A percentile compares a stretch with the other conserved stretches of the same genome.
Evolutionary conservation across 2,113 vertebrate species (phyloP).

Genomic region (Python bivittatus): DNA sequence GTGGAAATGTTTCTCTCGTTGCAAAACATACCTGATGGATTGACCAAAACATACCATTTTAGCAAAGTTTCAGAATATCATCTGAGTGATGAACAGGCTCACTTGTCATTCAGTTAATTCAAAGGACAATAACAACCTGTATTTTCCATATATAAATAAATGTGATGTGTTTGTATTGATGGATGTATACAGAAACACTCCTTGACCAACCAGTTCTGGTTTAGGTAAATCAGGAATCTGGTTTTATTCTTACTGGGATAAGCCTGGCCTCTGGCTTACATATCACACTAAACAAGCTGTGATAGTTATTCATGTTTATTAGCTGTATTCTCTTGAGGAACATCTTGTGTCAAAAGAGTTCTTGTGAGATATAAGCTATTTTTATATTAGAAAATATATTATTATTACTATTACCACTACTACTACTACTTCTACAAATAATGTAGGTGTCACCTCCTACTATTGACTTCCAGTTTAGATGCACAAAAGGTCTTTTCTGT

Average conservation of each 20-base stretch:
- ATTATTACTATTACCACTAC: no score
- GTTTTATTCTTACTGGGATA: not conserved
- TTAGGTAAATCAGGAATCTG: not conserved
- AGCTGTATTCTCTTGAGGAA: not conserved
- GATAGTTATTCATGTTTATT: not conserved
- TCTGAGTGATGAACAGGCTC: not conserved
- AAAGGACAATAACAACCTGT: not conserved
- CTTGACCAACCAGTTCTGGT: not conserved
- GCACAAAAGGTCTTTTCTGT: no score
- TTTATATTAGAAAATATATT: no score
- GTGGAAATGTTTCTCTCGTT: constrained; percentile 91
- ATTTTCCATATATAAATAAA: not conserved
- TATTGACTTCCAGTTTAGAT: no score
- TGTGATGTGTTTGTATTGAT: not conserved
- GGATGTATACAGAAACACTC: not conserved
- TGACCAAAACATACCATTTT: not conserved
- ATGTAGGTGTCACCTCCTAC: no score
- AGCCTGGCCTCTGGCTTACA: not conserved
- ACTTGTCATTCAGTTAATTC: not conserved
- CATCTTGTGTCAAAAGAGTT: no score
- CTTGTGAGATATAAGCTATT: no score
- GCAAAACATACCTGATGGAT: constrained; percentile 80
- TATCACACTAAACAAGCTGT: not conserved
- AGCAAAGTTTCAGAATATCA: not conserved
- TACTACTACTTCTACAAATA: no score